Percentiles rank a stretch among this genome's conserved stretches.
Conservation (phyloP, 1,140 invertebrate genomes). For the Bombus consobrinus region DNA sequence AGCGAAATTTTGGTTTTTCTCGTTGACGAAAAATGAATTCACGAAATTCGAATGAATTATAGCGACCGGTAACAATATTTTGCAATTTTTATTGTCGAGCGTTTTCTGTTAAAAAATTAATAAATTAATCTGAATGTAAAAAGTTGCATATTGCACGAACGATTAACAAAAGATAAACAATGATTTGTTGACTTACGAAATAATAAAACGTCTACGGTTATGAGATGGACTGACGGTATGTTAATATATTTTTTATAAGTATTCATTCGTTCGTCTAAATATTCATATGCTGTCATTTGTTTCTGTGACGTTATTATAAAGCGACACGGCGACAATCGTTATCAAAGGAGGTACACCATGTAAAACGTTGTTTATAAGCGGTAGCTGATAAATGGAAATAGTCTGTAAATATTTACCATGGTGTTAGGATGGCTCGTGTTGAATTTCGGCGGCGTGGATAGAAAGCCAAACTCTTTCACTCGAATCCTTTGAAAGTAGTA, state of each 20-base stretch:
- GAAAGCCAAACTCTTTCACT: not conserved
- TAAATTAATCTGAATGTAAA: not conserved
- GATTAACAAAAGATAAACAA: not conserved
- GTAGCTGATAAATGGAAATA: not conserved
- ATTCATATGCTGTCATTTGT: too few species aligned
- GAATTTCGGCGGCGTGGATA: not conserved
- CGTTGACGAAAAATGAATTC: not conserved
- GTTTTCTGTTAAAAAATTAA: not conserved
- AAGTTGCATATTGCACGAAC: not conserved
- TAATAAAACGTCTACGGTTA: not conserved
- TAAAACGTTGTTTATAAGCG: not conserved
- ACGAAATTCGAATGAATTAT: too few species aligned
- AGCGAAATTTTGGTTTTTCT: not conserved
- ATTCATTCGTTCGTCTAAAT: not conserved
- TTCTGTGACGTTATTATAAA: not conserved
- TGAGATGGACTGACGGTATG: not conserved
- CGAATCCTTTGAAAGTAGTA: not conserved
- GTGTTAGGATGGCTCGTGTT: not conserved
- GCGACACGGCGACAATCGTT: not conserved
- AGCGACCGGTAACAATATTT: accelerated
- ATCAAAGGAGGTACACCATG: not conserved
- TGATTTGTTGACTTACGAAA: not conserved
- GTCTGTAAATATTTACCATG: constrained; percentile 22
- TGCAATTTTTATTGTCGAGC: not conserved
- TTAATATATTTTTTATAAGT: not conserved